These are phyloP conservation scores for Spodoptera picta DNA, from an alignment of 2,888 invertebrate genomes.

Conservation along the genomic window DNA sequence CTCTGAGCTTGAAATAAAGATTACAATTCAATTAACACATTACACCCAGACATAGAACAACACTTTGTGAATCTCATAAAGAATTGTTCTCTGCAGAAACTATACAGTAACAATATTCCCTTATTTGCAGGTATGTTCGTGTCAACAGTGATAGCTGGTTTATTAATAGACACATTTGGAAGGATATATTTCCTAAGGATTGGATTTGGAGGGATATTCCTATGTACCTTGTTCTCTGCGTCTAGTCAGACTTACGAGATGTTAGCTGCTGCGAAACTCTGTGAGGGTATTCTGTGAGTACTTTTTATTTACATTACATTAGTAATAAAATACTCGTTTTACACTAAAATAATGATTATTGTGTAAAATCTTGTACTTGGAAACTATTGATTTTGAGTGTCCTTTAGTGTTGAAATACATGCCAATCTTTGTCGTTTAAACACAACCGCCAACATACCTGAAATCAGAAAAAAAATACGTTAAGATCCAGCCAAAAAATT, in stretches of 20 bases:
- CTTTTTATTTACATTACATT: not conserved
- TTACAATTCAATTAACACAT: too few relatives aligned
- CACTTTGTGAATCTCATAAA: too few relatives aligned
- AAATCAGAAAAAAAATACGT: constrained; percentile 10
- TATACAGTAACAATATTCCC: not conserved
- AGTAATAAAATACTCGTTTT: too few relatives aligned
- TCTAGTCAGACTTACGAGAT: constrained; percentile 73
- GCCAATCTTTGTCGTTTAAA: not conserved
- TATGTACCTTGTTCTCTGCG: constrained; percentile 68
- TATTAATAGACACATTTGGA: constrained; percentile 77
- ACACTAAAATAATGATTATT: too few relatives aligned
- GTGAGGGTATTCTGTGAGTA: constrained; percentile 76
- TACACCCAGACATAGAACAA: too few relatives aligned
- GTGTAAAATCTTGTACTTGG: too few relatives aligned
- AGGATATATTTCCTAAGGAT: constrained; percentile 69
- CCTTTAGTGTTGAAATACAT: too few relatives aligned
- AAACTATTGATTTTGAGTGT: too few relatives aligned
- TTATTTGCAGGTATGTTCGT: constrained; percentile 71
- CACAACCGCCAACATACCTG: constrained; percentile 34
- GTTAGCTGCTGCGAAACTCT: constrained; percentile 68
- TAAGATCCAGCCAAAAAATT: not conserved
- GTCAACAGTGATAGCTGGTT: constrained; percentile 72
- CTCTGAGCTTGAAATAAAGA: too few relatives aligned
- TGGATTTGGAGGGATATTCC: constrained; percentile 71
- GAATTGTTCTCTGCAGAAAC: too few relatives aligned